Evolutionary conservation across 2,113 vertebrate genomes (phyloP).

Genomic region (Esox niger): DNA sequence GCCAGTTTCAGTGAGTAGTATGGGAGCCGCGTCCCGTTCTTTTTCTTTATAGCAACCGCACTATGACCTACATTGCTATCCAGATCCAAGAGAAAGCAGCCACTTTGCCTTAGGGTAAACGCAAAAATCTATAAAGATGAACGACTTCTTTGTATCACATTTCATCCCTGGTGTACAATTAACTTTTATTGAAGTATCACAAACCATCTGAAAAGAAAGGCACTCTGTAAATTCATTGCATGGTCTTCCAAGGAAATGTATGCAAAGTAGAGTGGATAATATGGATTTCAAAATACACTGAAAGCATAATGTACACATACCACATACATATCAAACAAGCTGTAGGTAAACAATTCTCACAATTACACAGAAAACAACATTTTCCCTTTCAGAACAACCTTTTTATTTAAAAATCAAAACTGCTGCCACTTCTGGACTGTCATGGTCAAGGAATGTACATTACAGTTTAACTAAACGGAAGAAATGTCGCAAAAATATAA

Average conservation of each 20-base stretch:
- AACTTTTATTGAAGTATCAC: constrained; percentile 11
- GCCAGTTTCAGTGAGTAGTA: constrained; percentile 59
- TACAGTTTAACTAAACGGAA: not conserved
- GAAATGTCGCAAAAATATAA: too few relatives aligned
- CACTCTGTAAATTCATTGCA: not conserved
- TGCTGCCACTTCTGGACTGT: constrained; percentile 9
- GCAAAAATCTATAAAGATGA: constrained; percentile 42
- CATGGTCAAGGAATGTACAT: not conserved
- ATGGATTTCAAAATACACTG: not conserved
- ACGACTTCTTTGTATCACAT: constrained; percentile 16
- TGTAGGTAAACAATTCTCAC: not conserved
- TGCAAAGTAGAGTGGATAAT: not conserved
- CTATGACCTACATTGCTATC: constrained; percentile 69
- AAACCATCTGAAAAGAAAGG: not conserved
- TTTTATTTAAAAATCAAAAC: constrained; percentile 54
- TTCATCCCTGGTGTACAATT: constrained; percentile 5
- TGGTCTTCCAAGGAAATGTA: not conserved
- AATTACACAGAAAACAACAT: constrained; percentile 7
- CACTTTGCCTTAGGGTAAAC: constrained; percentile 45
- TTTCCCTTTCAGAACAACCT: constrained; percentile 5
- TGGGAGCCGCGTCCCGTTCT: constrained; percentile 57
- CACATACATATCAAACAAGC: not conserved
- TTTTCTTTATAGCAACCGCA: constrained; percentile 57
- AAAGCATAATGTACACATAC: too few relatives aligned
- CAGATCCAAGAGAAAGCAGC: constrained; percentile 30